A percentile compares a stretch with the other conserved stretches of the same genome.
These are phyloP conservation scores for Mesembrinibis cayennensis DNA, from an alignment of 2,113 vertebrate genomes.

Conservation along the genomic window DNA sequence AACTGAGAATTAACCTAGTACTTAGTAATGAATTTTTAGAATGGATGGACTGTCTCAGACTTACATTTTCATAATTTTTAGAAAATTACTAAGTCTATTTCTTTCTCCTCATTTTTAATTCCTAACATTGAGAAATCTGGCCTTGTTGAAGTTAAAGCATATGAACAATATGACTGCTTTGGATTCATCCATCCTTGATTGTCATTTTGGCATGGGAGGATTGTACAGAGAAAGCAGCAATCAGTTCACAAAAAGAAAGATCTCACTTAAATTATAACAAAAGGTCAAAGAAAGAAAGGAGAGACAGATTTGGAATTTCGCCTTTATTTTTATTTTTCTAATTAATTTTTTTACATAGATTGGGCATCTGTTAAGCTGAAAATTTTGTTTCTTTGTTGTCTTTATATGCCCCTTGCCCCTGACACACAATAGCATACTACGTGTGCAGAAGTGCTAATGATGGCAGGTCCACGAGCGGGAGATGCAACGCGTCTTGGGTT, in stretches of 20 bases:
- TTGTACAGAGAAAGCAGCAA: not conserved
- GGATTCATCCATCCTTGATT: not conserved
- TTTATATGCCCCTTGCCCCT: not conserved
- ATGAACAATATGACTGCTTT: not conserved
- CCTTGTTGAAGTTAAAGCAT: not conserved
- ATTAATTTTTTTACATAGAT: not conserved
- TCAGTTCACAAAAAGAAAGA: not conserved
- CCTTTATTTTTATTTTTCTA: not conserved
- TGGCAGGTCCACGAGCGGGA: not conserved
- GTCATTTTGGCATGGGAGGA: not conserved
- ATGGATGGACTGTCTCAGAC: not conserved
- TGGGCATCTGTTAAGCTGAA: not conserved
- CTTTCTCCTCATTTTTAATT: not conserved
- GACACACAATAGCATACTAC: not conserved
- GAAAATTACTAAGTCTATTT: not conserved
- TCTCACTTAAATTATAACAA: not conserved
- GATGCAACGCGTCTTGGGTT: not conserved
- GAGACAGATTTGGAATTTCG: not conserved
- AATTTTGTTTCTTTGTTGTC: not conserved
- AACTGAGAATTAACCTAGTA: not conserved
- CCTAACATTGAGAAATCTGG: not conserved
- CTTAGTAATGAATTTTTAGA: not conserved
- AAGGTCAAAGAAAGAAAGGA: not conserved
- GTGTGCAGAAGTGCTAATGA: not conserved
- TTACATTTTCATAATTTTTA: not conserved